Conservation (phyloP, 2,797 vertebrate species). For the Loris lydekkerianus region DNA sequence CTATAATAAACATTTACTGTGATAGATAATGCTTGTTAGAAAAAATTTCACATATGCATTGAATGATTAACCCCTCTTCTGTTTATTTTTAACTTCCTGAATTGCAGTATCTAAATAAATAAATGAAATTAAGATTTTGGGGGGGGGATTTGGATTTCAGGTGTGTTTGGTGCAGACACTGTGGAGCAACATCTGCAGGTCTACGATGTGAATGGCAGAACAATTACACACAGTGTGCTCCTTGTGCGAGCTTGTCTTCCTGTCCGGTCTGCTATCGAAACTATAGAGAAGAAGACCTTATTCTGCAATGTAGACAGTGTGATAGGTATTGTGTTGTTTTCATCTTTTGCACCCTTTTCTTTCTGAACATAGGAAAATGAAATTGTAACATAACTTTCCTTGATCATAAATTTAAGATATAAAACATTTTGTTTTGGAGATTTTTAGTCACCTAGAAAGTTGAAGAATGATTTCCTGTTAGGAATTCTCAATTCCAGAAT, state of each 20-base stretch:
- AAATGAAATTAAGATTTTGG: neutral
- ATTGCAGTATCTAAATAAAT: neutral
- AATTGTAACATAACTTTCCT: neutral
- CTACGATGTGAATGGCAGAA: constrained; percentile 99
- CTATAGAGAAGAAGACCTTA: constrained; percentile 96
- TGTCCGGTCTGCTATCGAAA: constrained; percentile 95
- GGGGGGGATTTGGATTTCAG: constrained; percentile 86
- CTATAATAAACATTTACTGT: fast-evolving
- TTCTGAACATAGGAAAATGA: neutral
- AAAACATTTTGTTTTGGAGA: neutral
- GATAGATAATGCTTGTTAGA: neutral
- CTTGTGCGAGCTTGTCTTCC: constrained; percentile 95
- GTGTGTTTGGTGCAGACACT: constrained; percentile 99
- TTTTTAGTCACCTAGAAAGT: neutral
- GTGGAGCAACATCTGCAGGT: constrained; percentile 96
- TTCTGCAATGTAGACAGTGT: constrained; percentile 98
- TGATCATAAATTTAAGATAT: neutral
- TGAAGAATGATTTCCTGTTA: neutral
- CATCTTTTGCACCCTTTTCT: neutral
- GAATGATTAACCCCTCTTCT: neutral
- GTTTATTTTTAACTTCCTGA: neutral
- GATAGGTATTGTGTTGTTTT: constrained; percentile 91
- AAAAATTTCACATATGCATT: neutral
- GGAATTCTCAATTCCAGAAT: neutral
- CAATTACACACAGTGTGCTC: constrained; percentile 98